A percentile compares a stretch with the other conserved stretches of the same genome.
Conservation (phyloP, 1,140 invertebrate species). For the Caerostris extrusa region DNA sequence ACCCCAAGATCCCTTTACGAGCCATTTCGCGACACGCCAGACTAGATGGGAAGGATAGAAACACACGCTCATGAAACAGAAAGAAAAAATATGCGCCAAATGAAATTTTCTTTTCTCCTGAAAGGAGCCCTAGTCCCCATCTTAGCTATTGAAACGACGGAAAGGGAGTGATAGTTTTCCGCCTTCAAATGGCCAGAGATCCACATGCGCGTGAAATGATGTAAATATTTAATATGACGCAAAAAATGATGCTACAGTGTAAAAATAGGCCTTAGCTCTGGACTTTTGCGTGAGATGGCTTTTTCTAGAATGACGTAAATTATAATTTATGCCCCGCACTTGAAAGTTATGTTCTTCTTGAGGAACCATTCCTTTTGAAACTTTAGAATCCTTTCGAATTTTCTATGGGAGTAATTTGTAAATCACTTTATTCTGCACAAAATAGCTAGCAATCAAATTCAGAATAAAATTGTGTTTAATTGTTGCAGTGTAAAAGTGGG, state of each 20-base stretch:
- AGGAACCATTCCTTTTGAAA: not conserved
- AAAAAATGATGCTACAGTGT: not conserved
- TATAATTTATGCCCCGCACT: not conserved
- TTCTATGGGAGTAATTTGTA: no score
- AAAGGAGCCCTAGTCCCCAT: not conserved
- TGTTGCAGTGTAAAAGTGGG: no score
- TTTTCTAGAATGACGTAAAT: not conserved
- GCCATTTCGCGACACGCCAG: constrained; percentile 20
- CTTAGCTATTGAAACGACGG: not conserved
- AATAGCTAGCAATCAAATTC: no score
- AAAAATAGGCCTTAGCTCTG: no score
- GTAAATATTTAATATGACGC: constrained; percentile 58
- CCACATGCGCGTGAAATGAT: not conserved
- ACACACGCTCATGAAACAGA: not conserved
- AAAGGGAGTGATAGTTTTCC: not conserved
- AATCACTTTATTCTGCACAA: no score
- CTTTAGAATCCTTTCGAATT: no score
- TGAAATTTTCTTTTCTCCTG: no score
- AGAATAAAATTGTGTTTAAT: no score
- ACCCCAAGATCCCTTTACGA: constrained; percentile 54
- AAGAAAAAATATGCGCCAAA: not conserved
- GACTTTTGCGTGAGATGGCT: not conserved
- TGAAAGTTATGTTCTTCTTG: not conserved
- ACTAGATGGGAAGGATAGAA: not conserved
- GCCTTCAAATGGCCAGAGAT: constrained; percentile 8